These are phyloP conservation scores for Caenorhabditis doughertyi DNA, from an alignment of 2,888 invertebrate genomes.

Conservation along the genomic window DNA sequence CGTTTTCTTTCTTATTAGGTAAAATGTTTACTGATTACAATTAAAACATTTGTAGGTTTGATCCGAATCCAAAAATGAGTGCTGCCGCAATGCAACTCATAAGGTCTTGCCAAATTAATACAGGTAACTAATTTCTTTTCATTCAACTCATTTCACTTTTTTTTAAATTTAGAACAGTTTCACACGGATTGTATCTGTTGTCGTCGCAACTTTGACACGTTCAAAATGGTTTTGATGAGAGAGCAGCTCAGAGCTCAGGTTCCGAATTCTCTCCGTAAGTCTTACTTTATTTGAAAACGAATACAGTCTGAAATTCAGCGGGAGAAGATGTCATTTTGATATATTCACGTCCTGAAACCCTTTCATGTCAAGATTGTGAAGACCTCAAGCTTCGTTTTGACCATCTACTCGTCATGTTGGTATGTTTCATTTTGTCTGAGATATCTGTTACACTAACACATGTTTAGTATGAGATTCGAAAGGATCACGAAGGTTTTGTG, in stretches of 20 bases:
- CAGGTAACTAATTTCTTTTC: not conserved
- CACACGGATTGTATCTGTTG: not conserved
- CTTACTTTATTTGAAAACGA: not conserved
- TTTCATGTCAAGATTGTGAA: conserved; percentile 9
- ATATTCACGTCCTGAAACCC: conserved; percentile 4
- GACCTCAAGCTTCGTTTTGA: not conserved
- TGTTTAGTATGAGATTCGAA: not conserved
- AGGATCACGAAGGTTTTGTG: conserved; percentile 14
- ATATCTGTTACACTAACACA: not conserved
- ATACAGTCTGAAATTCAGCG: not conserved
- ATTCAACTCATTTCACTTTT: too few relatives aligned
- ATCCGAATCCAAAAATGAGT: too few relatives aligned
- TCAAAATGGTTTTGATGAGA: conserved; percentile 2
- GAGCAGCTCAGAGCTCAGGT: not conserved
- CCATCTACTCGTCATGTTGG: not conserved
- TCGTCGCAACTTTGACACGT: not conserved
- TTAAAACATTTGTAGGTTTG: too few relatives aligned
- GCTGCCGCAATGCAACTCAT: too few relatives aligned
- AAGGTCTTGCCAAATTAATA: not conserved
- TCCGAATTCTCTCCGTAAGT: not conserved
- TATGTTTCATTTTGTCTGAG: not conserved
- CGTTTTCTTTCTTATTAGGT: too few relatives aligned
- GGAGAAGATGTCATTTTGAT: not conserved
- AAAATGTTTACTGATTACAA: too few relatives aligned
- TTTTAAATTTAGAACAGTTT: not conserved